phyloP scores from a whole-genome alignment of 2,888 invertebrate species.

The Chymomyza procnemis region DNA sequence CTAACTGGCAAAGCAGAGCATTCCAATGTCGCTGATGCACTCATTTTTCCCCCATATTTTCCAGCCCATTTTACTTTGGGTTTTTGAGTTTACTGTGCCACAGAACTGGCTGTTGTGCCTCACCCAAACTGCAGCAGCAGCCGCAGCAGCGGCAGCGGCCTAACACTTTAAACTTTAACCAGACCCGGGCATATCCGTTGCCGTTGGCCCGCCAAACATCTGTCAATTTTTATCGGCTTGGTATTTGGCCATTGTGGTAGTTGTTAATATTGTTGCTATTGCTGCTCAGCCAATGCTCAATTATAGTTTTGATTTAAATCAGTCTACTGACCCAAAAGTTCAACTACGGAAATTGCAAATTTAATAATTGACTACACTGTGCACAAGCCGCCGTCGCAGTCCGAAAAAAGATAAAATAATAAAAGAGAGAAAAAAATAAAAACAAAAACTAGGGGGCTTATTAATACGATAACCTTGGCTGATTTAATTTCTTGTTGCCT shows the following conservation, averaged over 20 bases:
- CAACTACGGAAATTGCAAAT: slow-evolving; percentile 77
- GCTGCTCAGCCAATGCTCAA: slow-evolving; percentile 45
- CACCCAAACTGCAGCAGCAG: background rate
- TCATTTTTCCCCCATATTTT: too few species aligned
- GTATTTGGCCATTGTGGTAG: slow-evolving; percentile 37
- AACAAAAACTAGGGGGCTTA: slow-evolving; percentile 61
- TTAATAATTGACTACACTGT: slow-evolving; percentile 72
- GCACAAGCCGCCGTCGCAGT: slow-evolving; percentile 30
- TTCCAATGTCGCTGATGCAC: too few species aligned
- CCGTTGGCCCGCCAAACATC: slow-evolving; percentile 38
- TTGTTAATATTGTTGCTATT: slow-evolving; percentile 18
- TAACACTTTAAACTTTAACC: slow-evolving; percentile 44
- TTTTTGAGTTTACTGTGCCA: background rate
- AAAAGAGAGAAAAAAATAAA: slow-evolving; percentile 26
- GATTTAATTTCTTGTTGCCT: slow-evolving; percentile 61
- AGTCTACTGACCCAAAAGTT: slow-evolving; percentile 76
- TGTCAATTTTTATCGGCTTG: slow-evolving; percentile 57
- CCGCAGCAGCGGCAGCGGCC: slow-evolving; percentile 1
- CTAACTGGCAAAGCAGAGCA: too few species aligned
- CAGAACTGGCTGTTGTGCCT: background rate
- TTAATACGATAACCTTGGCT: slow-evolving; percentile 73
- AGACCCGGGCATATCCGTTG: slow-evolving; percentile 48
- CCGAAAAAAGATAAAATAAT: slow-evolving; percentile 16
- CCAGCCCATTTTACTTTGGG: background rate
- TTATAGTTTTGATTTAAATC: slow-evolving; percentile 76